These are phyloP conservation scores for Pocillopora grandis DNA, from an alignment of 92 coral and sea anemone species.

Conservation along the genomic window DNA sequence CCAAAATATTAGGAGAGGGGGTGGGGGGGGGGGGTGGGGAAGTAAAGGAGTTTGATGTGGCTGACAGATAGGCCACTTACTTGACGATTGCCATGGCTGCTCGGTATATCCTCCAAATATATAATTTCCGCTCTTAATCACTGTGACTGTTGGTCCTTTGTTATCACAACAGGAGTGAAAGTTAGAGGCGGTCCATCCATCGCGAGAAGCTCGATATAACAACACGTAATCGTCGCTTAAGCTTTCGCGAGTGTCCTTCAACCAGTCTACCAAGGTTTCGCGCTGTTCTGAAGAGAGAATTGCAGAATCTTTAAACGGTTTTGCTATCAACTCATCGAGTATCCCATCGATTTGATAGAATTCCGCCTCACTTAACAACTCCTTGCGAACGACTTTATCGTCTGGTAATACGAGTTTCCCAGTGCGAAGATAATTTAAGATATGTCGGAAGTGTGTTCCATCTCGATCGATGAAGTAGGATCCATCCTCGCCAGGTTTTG, in stretches of 20 bases:
- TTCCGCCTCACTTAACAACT: constrained; percentile 63
- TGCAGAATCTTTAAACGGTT: background rate
- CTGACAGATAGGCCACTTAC: constrained; percentile 1
- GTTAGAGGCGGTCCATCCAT: background rate
- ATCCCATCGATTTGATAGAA: background rate
- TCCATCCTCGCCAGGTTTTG: constrained; percentile 54
- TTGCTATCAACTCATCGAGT: background rate
- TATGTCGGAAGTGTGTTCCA: constrained; percentile 74
- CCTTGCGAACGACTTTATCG: constrained; percentile 45
- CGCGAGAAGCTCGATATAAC: background rate
- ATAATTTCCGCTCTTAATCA: constrained; percentile 15
- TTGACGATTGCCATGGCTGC: constrained; percentile 32
- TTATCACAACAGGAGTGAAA: background rate
- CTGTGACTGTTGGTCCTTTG: constrained; percentile 1
- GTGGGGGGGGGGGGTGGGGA: no score
- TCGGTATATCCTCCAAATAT: constrained; percentile 63
- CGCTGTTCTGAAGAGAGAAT: background rate
- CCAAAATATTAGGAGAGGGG: no score
- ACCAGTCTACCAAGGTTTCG: background rate
- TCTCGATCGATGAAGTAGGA: constrained; percentile 66
- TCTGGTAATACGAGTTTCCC: constrained; percentile 67
- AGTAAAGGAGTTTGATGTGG: no score
- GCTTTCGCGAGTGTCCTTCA: background rate
- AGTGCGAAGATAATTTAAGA: constrained; percentile 75
- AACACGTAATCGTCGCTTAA: background rate